A percentile compares a stretch with the other conserved stretches of the same genome.
Evolutionary conservation across 1,140 invertebrate species (phyloP).

Genomic region (Musca vetustissima): DNA sequence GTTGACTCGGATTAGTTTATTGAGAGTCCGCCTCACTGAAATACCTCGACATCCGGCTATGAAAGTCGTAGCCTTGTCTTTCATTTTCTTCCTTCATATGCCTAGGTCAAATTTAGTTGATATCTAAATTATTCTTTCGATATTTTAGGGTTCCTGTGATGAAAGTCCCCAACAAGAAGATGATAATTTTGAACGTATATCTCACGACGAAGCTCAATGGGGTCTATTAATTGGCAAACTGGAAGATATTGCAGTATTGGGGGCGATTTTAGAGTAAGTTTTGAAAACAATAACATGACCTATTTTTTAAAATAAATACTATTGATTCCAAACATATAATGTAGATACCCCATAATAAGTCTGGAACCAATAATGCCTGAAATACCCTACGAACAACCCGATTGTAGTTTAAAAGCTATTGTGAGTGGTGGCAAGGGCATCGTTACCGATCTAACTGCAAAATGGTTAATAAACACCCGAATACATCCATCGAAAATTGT

Average conservation of each 20-base stretch:
- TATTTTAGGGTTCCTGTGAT: slow-evolving; percentile 46
- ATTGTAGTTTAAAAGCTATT: slow-evolving; percentile 73
- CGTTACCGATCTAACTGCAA: slow-evolving; percentile 79
- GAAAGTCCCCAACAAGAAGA: slow-evolving; percentile 58
- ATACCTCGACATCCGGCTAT: too few species aligned
- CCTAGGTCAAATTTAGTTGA: too few species aligned
- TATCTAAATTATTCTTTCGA: neutral
- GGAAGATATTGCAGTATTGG: slow-evolving; percentile 82
- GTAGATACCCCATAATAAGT: slow-evolving; percentile 39
- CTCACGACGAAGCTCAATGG: slow-evolving; percentile 83
- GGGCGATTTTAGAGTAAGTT: slow-evolving; percentile 65
- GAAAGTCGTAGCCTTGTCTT: too few species aligned
- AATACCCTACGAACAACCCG: slow-evolving; percentile 62
- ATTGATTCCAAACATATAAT: neutral
- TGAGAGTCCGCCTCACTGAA: too few species aligned
- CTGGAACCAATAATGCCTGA: slow-evolving; percentile 55
- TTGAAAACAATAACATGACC: too few species aligned
- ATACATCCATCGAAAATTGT: slow-evolving; percentile 62
- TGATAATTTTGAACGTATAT: slow-evolving; percentile 79
- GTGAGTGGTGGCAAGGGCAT: slow-evolving; percentile 80
- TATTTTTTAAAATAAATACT: too few species aligned
- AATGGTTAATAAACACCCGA: slow-evolving; percentile 74
- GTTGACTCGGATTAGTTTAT: too few species aligned
- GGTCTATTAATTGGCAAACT: slow-evolving; percentile 82
- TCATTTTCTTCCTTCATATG: too few species aligned